Conservation (phyloP, 2,113 vertebrate species). For the Lipophrys pholis region DNA sequence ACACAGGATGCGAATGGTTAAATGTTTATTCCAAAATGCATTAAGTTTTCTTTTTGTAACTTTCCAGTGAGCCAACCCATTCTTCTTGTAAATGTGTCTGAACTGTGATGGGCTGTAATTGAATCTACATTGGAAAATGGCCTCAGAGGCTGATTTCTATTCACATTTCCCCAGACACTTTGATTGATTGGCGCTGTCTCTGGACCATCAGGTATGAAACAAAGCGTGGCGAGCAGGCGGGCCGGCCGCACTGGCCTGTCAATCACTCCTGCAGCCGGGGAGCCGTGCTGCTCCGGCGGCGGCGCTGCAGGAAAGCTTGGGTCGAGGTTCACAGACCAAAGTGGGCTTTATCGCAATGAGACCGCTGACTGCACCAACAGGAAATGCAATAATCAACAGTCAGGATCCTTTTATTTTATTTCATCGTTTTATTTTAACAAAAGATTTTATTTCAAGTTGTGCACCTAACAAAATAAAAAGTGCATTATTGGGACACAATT, state of each 20-base stretch:
- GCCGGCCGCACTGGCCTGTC: constrained; percentile 13
- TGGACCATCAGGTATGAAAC: constrained; percentile 41
- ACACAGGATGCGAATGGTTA: too few relatives aligned
- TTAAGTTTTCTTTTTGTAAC: too few relatives aligned
- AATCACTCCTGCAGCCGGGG: constrained; percentile 2
- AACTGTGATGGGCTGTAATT: neutral
- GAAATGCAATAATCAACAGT: neutral
- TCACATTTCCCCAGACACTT: constrained; percentile 24
- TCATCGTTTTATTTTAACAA: too few relatives aligned
- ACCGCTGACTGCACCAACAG: neutral
- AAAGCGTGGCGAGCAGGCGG: constrained; percentile 18
- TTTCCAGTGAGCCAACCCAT: too few relatives aligned
- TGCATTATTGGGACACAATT: too few relatives aligned
- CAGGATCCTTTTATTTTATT: neutral
- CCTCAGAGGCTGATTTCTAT: constrained; percentile 23
- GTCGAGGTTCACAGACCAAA: neutral
- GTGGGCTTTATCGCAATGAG: neutral
- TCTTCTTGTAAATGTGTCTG: neutral
- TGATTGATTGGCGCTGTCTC: constrained; percentile 46
- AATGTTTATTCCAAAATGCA: too few relatives aligned
- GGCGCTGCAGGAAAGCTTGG: neutral
- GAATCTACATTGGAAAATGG: neutral
- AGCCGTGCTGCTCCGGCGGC: neutral
- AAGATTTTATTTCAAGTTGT: too few relatives aligned
- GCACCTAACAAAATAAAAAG: too few relatives aligned